A percentile compares a stretch with the other conserved stretches of the same genome.
These are phyloP conservation scores for Cephalotes varians DNA, from an alignment of 2,888 invertebrate species.

Conservation along the genomic window DNA sequence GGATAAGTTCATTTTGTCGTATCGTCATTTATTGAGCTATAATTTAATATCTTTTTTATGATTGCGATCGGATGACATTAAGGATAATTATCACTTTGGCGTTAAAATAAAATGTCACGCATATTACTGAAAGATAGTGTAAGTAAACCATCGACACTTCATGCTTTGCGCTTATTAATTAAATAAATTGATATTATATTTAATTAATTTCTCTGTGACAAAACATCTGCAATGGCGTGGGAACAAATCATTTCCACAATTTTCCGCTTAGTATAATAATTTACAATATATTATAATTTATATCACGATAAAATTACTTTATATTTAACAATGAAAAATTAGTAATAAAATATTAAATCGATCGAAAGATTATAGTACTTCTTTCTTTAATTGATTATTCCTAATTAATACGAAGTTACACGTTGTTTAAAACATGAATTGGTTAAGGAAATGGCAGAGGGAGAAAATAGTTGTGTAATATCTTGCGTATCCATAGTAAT, in stretches of 20 bases:
- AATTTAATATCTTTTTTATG: not conserved
- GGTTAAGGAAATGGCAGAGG: not conserved
- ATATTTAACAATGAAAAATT: not conserved
- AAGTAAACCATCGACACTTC: conserved; percentile 40
- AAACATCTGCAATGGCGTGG: not conserved
- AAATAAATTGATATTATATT: conserved; percentile 58
- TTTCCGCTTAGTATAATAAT: not conserved
- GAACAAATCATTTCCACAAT: not conserved
- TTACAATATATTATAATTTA: not conserved
- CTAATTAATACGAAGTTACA: not conserved
- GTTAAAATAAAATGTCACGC: not conserved
- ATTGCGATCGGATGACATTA: not conserved
- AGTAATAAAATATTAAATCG: not conserved
- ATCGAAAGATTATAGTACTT: not conserved
- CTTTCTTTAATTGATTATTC: conserved; percentile 8
- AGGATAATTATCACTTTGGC: not conserved
- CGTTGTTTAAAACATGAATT: not conserved
- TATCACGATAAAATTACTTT: not conserved
- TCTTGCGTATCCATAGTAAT: not conserved
- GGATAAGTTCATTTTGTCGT: not conserved
- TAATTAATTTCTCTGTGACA: not conserved
- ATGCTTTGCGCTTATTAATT: conserved; percentile 70
- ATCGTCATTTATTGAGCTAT: not conserved
- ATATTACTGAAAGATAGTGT: conserved; percentile 60
- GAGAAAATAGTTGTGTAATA: conserved; percentile 6